Evolutionary conservation across 2,888 invertebrate species (phyloP).

Genomic region (Lacanobia wlatinum): DNA sequence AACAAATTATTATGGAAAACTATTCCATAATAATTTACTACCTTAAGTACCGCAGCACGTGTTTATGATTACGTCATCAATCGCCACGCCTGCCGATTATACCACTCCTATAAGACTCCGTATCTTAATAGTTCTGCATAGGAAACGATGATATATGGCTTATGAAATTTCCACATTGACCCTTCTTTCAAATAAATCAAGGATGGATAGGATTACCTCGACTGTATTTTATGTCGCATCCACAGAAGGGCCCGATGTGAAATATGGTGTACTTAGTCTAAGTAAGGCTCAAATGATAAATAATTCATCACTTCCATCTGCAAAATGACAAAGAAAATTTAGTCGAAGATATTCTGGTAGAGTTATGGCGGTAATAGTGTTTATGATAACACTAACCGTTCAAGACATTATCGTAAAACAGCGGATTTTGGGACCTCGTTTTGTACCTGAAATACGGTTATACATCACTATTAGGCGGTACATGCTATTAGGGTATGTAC

Average conservation of each 20-base stretch:
- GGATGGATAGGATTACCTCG: slow-evolving; percentile 88
- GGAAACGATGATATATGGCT: slow-evolving; percentile 81
- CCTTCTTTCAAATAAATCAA: slow-evolving; percentile 88
- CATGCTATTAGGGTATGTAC: slow-evolving; percentile 26
- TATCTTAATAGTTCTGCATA: slow-evolving; percentile 78
- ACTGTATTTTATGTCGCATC: slow-evolving; percentile 88
- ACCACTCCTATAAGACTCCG: slow-evolving; percentile 42
- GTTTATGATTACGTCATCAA: slow-evolving; percentile 54
- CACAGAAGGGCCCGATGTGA: slow-evolving; percentile 86
- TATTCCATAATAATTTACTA: slow-evolving; percentile 28
- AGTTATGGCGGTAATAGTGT: slow-evolving; percentile 72
- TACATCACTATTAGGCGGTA: slow-evolving; percentile 38
- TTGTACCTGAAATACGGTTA: slow-evolving; percentile 57
- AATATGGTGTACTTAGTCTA: slow-evolving; percentile 89
- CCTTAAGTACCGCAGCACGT: slow-evolving; percentile 14
- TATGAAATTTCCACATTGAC: slow-evolving; percentile 87
- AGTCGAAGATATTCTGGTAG: slow-evolving; percentile 69
- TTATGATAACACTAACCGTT: slow-evolving; percentile 66
- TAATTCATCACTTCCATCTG: slow-evolving; percentile 87
- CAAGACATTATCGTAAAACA: slow-evolving; percentile 65
- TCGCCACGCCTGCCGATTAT: slow-evolving; percentile 30
- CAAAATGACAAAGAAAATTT: slow-evolving; percentile 80
- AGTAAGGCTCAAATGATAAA: slow-evolving; percentile 88
- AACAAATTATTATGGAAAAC: slow-evolving; percentile 38
- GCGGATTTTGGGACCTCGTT: slow-evolving; percentile 54